These are phyloP conservation scores for Stegophylla sp. DNA, from an alignment of 2,888 invertebrate genomes.

Conservation along the genomic window DNA sequence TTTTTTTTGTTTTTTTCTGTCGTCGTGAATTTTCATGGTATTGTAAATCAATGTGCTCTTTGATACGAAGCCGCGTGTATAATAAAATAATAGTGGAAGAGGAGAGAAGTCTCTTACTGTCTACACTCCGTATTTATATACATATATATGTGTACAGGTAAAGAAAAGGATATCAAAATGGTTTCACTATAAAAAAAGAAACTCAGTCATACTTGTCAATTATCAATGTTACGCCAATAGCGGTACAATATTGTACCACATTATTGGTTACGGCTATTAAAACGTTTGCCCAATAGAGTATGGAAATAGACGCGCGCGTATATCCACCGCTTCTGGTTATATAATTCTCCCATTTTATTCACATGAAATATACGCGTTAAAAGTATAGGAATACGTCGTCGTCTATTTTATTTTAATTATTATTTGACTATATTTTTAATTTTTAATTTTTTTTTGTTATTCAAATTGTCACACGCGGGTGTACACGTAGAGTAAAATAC, in stretches of 20 bases:
- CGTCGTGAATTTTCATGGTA: slow-evolving; percentile 53
- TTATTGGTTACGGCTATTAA: slow-evolving; percentile 58
- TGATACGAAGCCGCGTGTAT: slow-evolving; percentile 46
- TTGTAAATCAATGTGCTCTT: slow-evolving; percentile 45
- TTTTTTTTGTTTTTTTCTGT: slow-evolving; percentile 8
- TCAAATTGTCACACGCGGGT: background rate
- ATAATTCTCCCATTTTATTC: background rate
- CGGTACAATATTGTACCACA: slow-evolving; percentile 53
- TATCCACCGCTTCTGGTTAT: background rate
- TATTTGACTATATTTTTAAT: too few relatives aligned
- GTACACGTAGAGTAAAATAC: background rate
- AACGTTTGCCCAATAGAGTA: slow-evolving; percentile 57
- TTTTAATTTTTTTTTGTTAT: background rate
- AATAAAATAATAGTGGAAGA: slow-evolving; percentile 38
- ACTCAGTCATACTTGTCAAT: slow-evolving; percentile 57
- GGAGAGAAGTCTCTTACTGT: background rate
- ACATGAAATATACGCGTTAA: background rate
- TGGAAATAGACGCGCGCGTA: slow-evolving; percentile 19
- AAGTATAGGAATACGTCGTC: background rate
- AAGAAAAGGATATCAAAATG: slow-evolving; percentile 46
- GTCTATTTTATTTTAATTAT: background rate
- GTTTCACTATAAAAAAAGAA: slow-evolving; percentile 53
- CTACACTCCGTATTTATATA: background rate
- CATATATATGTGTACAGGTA: background rate
- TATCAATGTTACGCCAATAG: slow-evolving; percentile 58